phyloP scores from a whole-genome alignment of 2,113 vertebrate genomes.

The Malurus melanocephalus region DNA sequence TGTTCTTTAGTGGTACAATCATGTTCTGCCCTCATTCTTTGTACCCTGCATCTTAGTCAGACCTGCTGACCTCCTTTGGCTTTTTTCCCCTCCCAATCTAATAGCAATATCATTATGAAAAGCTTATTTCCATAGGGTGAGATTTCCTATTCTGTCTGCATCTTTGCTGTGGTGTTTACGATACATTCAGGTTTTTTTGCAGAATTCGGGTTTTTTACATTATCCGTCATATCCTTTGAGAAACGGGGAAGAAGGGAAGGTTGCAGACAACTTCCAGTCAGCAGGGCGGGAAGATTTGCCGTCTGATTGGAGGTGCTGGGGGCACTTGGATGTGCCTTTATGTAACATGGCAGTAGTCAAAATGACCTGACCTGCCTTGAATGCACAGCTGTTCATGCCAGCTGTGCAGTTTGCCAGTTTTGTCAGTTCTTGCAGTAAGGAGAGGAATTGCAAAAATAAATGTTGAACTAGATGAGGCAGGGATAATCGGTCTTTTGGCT shows the following conservation, averaged over 20 bases:
- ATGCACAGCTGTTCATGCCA: neutral
- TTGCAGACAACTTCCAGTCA: neutral
- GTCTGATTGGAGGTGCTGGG: neutral
- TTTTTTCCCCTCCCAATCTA: neutral
- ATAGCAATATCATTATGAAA: neutral
- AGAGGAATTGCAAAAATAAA: neutral
- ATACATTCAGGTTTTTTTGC: neutral
- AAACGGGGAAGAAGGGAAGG: neutral
- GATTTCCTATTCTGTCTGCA: neutral
- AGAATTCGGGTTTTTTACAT: accelerated
- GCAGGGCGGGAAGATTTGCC: neutral
- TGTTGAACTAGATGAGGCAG: neutral
- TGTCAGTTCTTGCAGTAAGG: neutral
- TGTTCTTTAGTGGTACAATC: neutral
- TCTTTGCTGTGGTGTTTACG: neutral
- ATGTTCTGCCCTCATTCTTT: neutral
- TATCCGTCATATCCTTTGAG: neutral
- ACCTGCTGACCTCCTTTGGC: neutral
- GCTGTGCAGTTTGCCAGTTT: neutral
- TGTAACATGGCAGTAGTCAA: neutral
- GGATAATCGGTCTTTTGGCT: neutral
- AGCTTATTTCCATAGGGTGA: neutral
- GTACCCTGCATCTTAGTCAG: neutral
- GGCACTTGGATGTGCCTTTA: accelerated
- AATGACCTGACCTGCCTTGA: neutral